A percentile compares a stretch with the other conserved stretches of the same genome.
These are phyloP conservation scores for Paragorgia papillata DNA, from an alignment of 92 coral and sea anemone genomes.

Conservation along the genomic window DNA sequence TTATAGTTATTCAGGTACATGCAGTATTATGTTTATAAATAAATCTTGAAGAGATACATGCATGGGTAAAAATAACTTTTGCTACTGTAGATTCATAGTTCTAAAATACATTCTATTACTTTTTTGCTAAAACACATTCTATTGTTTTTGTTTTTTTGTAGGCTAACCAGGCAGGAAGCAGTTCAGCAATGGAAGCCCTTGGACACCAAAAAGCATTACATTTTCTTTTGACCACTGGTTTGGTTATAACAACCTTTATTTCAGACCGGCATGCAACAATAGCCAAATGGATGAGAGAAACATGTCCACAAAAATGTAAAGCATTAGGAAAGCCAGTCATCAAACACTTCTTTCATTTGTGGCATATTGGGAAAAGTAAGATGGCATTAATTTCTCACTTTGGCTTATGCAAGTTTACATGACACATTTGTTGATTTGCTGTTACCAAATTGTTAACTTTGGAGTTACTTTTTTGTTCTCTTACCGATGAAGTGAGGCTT, in stretches of 20 bases:
- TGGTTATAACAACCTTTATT: conserved; percentile 46
- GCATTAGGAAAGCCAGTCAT: conserved; percentile 55
- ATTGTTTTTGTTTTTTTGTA: not conserved
- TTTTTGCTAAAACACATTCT: no score
- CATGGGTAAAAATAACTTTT: no score
- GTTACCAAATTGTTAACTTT: no score
- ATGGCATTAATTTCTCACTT: not conserved
- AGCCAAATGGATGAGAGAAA: conserved; percentile 54
- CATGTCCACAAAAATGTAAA: conserved; percentile 55
- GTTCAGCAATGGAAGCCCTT: conserved; percentile 58
- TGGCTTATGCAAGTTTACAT: not conserved
- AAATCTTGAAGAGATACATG: no score
- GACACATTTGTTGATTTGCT: no score
- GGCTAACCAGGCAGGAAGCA: conserved; percentile 67
- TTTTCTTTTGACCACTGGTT: conserved; percentile 39
- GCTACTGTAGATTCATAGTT: no score
- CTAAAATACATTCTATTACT: not conserved
- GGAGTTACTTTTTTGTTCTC: no score
- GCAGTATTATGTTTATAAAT: no score
- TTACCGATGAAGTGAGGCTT: no score
- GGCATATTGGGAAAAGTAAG: conserved; percentile 8
- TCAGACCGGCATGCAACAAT: conserved; percentile 8
- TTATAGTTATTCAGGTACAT: no score
- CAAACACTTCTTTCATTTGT: conserved; percentile 6
- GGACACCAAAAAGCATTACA: conserved; percentile 37